These are phyloP conservation scores for Epistrophe eligans DNA, from an alignment of 2,888 invertebrate genomes.

Conservation along the genomic window DNA sequence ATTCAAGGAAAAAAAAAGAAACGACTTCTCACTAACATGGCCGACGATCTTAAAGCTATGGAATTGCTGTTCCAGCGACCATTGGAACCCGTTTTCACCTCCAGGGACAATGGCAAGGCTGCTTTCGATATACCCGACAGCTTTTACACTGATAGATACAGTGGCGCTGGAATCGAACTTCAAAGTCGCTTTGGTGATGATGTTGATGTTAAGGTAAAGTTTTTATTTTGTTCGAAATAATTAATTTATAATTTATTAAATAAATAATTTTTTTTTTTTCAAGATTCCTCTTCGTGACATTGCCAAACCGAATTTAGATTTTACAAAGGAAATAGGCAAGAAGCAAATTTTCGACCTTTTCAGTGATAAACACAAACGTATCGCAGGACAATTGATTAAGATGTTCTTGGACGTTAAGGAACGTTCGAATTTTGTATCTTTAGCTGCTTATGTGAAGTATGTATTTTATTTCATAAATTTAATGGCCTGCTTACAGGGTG, in stretches of 20 bases:
- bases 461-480: not conserved
- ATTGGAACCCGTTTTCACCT: conserved; percentile 77
- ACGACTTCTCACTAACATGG: conserved; percentile 8
- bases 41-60: conserved; percentile 67
- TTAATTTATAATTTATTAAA: not conserved
- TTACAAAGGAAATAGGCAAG: conserved; percentile 78
- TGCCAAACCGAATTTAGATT: conserved; percentile 80
- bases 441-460: conserved; percentile 86
- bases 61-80: conserved; percentile 77
- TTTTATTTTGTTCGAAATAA: not conserved
- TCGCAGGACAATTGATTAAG: conserved; percentile 89
- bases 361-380: conserved; percentile 88
- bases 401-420: conserved; percentile 87
- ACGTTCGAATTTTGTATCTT: conserved; percentile 88
- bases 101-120: conserved; percentile 77
- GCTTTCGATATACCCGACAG: conserved; percentile 77
- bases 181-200: conserved; percentile 77
- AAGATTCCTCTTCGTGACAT: conserved; percentile 81
- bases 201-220: conserved; percentile 75
- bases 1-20: not conserved
- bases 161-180: conserved; percentile 73
- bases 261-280: not conserved
- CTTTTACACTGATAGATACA: conserved; percentile 76
- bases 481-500: not conserved
- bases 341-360: conserved; percentile 88